Conservation (phyloP, 2,797 vertebrate genomes). For the Pipistrellus pipistrellus region DNA sequence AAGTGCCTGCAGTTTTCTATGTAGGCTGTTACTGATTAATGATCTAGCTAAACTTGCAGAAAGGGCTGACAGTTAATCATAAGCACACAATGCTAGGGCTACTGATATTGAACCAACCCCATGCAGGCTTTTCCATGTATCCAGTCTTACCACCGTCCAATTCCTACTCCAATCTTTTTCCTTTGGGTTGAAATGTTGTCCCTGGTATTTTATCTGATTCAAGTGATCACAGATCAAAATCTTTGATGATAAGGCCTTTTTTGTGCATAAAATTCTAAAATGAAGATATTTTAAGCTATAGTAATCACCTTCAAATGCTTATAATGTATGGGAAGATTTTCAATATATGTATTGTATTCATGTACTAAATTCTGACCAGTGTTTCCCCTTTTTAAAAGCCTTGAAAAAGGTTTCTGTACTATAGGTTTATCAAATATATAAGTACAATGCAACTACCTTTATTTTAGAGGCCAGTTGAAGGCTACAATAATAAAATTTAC, state of each 20-base stretch:
- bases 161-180: background rate
- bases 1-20: background rate
- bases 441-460: conserved; percentile 60
- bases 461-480: conserved; percentile 81
- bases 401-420: conserved; percentile 76
- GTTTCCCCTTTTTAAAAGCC: conserved; percentile 79
- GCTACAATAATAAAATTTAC: conserved; percentile 78
- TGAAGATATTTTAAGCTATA: conserved; percentile 82
- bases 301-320: conserved; percentile 83
- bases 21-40: background rate
- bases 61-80: background rate
- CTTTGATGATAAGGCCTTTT: conserved; percentile 77
- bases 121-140: background rate
- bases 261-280: conserved; percentile 84
- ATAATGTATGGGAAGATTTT: conserved; percentile 72
- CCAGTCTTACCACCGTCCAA: background rate
- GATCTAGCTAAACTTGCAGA: background rate
- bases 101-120: background rate
- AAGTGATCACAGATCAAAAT: background rate
- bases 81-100: background rate
- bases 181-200: background rate
- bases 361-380: conserved; percentile 79
- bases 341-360: conserved; percentile 77
- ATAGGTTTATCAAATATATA: conserved; percentile 80
- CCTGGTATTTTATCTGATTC: background rate